These are phyloP conservation scores for Platycercus adscitus DNA, from an alignment of 2,113 vertebrate genomes.

Conservation along the genomic window DNA sequence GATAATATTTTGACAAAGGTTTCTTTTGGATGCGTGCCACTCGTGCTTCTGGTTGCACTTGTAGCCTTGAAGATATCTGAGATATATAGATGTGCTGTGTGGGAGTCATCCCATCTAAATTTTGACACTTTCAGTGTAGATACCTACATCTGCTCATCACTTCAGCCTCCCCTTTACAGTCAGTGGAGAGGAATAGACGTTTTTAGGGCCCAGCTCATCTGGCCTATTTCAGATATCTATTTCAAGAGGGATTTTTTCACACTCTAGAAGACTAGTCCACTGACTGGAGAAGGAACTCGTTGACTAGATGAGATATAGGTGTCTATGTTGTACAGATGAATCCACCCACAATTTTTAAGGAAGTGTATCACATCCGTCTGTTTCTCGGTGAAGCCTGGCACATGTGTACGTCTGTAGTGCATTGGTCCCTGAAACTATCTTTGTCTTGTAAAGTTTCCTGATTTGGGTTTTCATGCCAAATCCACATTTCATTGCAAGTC, in stretches of 20 bases:
- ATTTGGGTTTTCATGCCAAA: not conserved
- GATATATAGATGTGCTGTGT: not conserved
- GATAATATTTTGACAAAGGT: not conserved
- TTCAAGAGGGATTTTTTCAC: conserved; percentile 44
- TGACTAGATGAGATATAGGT: conserved; percentile 4
- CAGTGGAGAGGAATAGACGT: not conserved
- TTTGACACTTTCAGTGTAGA: not conserved
- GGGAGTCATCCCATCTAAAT: conserved; percentile 26
- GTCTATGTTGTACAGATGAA: conserved; percentile 15
- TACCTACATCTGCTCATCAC: conserved; percentile 31
- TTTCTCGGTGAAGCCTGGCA: not conserved
- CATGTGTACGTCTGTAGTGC: not conserved
- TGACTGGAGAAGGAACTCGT: not conserved
- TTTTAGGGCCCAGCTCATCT: conserved; percentile 15
- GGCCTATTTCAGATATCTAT: conserved; percentile 26
- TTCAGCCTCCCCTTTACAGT: conserved; percentile 1
- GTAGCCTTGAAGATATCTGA: conserved; percentile 5
- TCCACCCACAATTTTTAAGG: conserved; percentile 18
- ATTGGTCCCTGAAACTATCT: not conserved
- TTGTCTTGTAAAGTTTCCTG: not conserved
- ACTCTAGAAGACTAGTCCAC: conserved; percentile 10
- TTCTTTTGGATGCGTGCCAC: not conserved
- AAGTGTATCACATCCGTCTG: conserved; percentile 1
- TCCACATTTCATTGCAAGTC: not conserved
- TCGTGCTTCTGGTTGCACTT: not conserved